Percentiles rank a stretch among this genome's conserved stretches.
Conservation (phyloP, 2,797 vertebrate genomes). For the Trachops cirrhosus region DNA sequence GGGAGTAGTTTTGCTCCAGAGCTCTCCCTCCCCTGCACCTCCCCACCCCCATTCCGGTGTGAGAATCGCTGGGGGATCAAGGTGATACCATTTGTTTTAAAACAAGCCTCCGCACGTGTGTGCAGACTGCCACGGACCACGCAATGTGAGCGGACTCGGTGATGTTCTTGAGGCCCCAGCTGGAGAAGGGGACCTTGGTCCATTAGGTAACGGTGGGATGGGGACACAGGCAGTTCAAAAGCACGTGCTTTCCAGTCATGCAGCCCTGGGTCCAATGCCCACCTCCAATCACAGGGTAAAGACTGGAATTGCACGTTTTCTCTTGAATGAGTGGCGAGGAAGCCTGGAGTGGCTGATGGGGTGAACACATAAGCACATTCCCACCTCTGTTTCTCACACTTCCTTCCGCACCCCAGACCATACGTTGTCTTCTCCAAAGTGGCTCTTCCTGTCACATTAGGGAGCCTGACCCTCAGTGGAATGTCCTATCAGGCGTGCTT, state of each 20-base stretch:
- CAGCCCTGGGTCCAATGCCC: neutral
- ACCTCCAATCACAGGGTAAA: neutral
- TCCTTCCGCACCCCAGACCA: neutral
- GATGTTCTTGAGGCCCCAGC: neutral
- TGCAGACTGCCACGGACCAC: constrained; percentile 41
- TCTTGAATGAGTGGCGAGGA: neutral
- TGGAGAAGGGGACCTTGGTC: neutral
- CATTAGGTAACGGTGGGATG: neutral
- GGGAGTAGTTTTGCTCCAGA: constrained; percentile 51
- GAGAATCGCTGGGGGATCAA: constrained; percentile 51
- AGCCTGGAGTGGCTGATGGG: neutral
- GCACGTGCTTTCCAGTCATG: neutral
- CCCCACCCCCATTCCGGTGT: neutral
- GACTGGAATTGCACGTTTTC: neutral
- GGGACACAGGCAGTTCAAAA: neutral
- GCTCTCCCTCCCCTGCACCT: neutral
- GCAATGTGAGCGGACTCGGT: constrained; percentile 25
- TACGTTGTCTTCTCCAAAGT: neutral
- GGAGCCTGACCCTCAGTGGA: neutral
- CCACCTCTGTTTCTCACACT: neutral
- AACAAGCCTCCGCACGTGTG: constrained; percentile 45
- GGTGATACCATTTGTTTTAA: constrained; percentile 65
- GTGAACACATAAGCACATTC: neutral
- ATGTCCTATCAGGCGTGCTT: too few species aligned
- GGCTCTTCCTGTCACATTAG: neutral